Base-by-base conservation (phyloP, 2,113 vertebrate genomes). In the Microtus pennsylvanicus region DNA sequence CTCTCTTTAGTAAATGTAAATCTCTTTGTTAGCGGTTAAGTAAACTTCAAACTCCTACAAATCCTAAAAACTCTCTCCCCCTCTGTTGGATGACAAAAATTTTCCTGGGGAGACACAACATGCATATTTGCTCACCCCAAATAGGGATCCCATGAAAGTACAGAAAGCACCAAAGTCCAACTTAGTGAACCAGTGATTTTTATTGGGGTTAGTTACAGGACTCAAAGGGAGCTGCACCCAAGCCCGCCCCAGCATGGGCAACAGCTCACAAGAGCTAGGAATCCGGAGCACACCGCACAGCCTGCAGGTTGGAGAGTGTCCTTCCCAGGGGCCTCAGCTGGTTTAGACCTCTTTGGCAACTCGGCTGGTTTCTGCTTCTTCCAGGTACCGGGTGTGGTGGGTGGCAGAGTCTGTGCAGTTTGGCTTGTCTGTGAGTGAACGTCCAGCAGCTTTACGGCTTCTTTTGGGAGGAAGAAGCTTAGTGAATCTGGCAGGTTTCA, bases 41-140 rank as follows among this genome's bases (percentile, higher is more conserved):
- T 82, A n/a, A 63, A 86, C 52, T 69, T 58, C 92, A 94, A 90
- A 91, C 21, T 7, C 93, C 55, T 38, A 35, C 61, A 89, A 52
- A 85, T 19, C 35, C 4, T 77, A 87, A 38, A 19, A 90, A 45
- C 24, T 47, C 38, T 47, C 19, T 42, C 61, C 45, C 38, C n/a
- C 26, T 65, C 61, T 65, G n/a, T 30, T 85, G 80, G 38, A 61
- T 58, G 78, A 55, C 19, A 55, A 22, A 58, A 58, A 24, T 24
- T 13, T 24, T 38, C 35, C 21, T 38, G 35, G 78, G 52, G 33
- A 55, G 35, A 26, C 21, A 80, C 30, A 78, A 61, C 21, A 61
- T 13, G 24, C n/a, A 38, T 3, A 4, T 42, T 17, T 30, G 10
- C 24, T 63, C 58, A 42, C n/a, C 58, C n/a, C 24, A 42, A 38